Conservation (phyloP, 2,888 invertebrate genomes). For the Conistra vaccinii region DNA sequence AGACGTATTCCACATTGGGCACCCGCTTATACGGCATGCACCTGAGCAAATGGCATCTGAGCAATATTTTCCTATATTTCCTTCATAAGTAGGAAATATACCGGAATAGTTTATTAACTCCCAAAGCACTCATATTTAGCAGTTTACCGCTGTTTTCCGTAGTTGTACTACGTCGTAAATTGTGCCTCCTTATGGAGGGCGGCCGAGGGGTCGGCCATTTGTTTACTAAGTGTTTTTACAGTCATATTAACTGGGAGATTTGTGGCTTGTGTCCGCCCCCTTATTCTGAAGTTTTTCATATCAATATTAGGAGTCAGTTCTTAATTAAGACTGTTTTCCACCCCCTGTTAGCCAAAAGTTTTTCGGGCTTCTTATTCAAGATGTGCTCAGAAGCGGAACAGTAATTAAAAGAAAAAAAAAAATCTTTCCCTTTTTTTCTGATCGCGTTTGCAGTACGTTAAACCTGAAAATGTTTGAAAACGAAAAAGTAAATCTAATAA, state of each 20-base stretch:
- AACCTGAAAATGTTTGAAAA: slow-evolving; percentile 6
- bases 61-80: slow-evolving; percentile 9
- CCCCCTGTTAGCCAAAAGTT: background rate
- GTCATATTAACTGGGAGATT: slow-evolving; percentile 44
- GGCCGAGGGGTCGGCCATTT: slow-evolving; percentile 34
- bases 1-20: no score
- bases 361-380: background rate
- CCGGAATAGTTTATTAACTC: slow-evolving; percentile 19
- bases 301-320: background rate
- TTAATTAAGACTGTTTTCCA: no score
- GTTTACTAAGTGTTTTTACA: slow-evolving; percentile 41
- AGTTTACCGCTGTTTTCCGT: slow-evolving; percentile 27
- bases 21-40: no score
- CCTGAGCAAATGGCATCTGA: no score
- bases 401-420: background rate
- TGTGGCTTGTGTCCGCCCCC: slow-evolving; percentile 18
- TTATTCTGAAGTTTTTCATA: background rate
- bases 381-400: background rate
- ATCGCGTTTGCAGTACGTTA: background rate
- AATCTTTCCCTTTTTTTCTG: background rate
- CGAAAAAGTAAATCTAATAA: background rate
- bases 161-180: slow-evolving; percentile 40
- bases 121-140: slow-evolving; percentile 29
- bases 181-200: slow-evolving; percentile 33
- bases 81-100: slow-evolving; percentile 14